Percentiles rank a stretch among this genome's conserved stretches.
These are phyloP conservation scores for Meghimatium bilineatum DNA, from an alignment of 2,888 invertebrate species.

Conservation along the genomic window DNA sequence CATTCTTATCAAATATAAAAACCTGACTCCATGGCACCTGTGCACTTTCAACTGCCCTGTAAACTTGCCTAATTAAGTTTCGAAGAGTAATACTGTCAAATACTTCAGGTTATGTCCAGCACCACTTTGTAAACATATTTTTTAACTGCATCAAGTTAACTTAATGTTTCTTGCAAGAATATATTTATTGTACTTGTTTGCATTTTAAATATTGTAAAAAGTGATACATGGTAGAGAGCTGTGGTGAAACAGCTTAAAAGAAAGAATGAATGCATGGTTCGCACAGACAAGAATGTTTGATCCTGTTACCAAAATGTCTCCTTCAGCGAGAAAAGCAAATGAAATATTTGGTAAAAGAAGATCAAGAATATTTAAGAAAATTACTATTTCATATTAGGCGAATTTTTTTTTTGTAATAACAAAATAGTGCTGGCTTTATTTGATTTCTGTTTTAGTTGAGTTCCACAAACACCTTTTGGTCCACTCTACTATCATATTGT, in stretches of 20 bases:
- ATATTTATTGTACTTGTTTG: background rate
- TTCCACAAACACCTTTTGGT: constrained; percentile 34
- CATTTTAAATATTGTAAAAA: background rate
- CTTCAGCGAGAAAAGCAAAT: background rate
- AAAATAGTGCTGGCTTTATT: constrained; percentile 20
- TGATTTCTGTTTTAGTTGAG: constrained; percentile 12
- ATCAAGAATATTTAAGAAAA: background rate
- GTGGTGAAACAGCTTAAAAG: background rate
- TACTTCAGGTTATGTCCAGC: constrained; percentile 18
- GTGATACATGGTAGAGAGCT: background rate
- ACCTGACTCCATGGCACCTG: constrained; percentile 19
- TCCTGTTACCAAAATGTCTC: background rate
- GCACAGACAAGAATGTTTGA: background rate
- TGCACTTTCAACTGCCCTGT: constrained; percentile 16
- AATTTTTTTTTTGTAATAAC: background rate
- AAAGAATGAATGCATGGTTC: background rate
- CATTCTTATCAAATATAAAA: constrained; percentile 14
- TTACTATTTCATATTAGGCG: background rate
- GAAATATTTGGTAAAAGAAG: background rate
- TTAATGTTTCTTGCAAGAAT: background rate
- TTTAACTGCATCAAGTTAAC: background rate
- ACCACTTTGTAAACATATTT: constrained; percentile 25
- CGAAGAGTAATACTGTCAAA: background rate
- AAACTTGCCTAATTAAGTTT: constrained; percentile 15
- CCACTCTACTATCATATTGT: constrained; percentile 47